Percentiles rank a stretch among this genome's conserved stretches.
Evolutionary conservation across 2,797 vertebrate genomes (phyloP).

Genomic region (Chromis chromis): DNA sequence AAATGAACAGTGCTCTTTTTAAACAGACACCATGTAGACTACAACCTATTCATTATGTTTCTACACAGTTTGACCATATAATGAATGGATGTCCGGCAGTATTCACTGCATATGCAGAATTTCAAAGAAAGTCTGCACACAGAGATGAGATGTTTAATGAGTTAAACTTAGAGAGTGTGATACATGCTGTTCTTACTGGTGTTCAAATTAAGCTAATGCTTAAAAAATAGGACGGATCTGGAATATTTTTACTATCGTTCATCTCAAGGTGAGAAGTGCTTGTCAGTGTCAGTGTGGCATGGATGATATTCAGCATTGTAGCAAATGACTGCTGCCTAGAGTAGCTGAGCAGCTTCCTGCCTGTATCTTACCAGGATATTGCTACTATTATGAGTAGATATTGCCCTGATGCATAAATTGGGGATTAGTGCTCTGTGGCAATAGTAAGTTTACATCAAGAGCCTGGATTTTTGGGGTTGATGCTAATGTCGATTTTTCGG

Average conservation of each 20-base stretch:
- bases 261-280: slow-evolving; percentile 22
- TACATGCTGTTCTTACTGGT: background rate
- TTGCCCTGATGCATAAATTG: slow-evolving; percentile 19
- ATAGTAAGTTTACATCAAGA: background rate
- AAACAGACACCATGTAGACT: slow-evolving; percentile 29
- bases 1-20: slow-evolving; percentile 17
- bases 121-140: slow-evolving; percentile 27
- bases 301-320: slow-evolving; percentile 31
- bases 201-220: background rate
- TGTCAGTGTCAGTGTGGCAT: slow-evolving; percentile 22
- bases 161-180: slow-evolving; percentile 21
- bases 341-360: slow-evolving; percentile 21
- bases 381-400: slow-evolving; percentile 14
- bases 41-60: slow-evolving; percentile 13
- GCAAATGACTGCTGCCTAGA: slow-evolving; percentile 14
- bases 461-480: too few species aligned
- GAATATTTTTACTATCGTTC: background rate
- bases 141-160: slow-evolving; percentile 13
- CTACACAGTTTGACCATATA: slow-evolving; percentile 4
- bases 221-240: background rate
- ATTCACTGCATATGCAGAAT: slow-evolving; percentile 14
- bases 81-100: slow-evolving; percentile 14
- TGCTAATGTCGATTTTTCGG: too few species aligned
- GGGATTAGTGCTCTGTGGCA: slow-evolving; percentile 14
- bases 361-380: slow-evolving; percentile 24